Conservation (phyloP, 2,888 invertebrate genomes). For the Didymodactylos carnosus region DNA sequence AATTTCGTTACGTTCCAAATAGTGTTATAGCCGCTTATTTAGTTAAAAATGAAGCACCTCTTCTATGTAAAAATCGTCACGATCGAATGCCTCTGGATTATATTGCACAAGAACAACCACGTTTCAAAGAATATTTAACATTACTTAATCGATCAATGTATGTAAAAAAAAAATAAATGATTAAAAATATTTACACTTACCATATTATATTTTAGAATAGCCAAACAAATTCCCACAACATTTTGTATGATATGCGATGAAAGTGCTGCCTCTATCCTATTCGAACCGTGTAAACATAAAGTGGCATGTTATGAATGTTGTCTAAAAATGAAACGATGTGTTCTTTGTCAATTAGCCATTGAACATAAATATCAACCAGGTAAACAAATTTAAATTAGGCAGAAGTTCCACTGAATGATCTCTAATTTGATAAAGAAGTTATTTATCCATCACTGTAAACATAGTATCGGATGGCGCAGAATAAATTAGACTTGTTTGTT, state of each 20-base stretch:
- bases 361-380: slow-evolving; percentile 27
- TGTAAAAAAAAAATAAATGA: background rate
- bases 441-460: no score
- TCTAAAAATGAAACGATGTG: slow-evolving; percentile 54
- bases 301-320: slow-evolving; percentile 56
- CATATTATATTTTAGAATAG: slow-evolving; percentile 13
- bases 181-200: background rate
- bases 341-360: slow-evolving; percentile 47
- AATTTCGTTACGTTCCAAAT: slow-evolving; percentile 35
- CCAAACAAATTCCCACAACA: background rate
- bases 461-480: no score
- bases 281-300: slow-evolving; percentile 54
- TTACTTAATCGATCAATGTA: background rate
- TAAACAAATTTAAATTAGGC: slow-evolving; percentile 20
- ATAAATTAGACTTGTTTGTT: no score
- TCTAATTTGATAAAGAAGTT: no score
- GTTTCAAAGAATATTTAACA: background rate
- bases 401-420: background rate
- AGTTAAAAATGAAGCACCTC: slow-evolving; percentile 43
- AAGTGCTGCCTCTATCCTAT: slow-evolving; percentile 42
- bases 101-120: slow-evolving; percentile 40
- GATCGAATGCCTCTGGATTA: slow-evolving; percentile 51
- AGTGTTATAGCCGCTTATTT: slow-evolving; percentile 54
- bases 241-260: slow-evolving; percentile 52
- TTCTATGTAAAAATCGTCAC: slow-evolving; percentile 46